Evolutionary conservation across 2,113 vertebrate species (phyloP), one percentile per base, ranked within the genome.

Genomic region (Nannobrachium achirus): DNA sequence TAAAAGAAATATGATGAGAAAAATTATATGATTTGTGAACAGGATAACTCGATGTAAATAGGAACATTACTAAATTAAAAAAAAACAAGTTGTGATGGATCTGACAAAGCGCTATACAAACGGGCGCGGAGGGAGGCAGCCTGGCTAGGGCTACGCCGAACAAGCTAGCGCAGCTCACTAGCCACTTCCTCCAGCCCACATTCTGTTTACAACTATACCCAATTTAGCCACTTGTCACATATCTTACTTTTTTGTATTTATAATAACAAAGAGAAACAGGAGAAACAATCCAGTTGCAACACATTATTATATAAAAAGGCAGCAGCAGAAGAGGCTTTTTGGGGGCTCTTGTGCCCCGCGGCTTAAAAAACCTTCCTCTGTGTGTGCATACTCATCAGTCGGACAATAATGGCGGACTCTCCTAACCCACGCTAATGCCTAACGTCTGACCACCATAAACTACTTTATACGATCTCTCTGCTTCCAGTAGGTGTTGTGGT

Each of bases 401-500:
- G 16, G 44, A 10, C 25, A 39, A 2, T n/a, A n/a, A 33, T 38
- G 55, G 53, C 7, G 53, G 7, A 44, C 56, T 71, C 9, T 7
- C 25, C 25, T 16, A 67, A 64, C 78, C 69, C 62, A 69, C 57
- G 61, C 51, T 20, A 33, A 48, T 72, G 77, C 73, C 75, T 73
- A 82, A 80, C 79, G 81, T 95, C 94, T 95, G 94, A 94, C 93
- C 93, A 3, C 94, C 92, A 92, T 63, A 74, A 33, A 70, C 56
- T 56, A 80, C 81, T 86, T 96, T 96, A 93, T 96, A 94, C 95
- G 92, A 84, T 86, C 93, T 86, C 93, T 95, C 95, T 94, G 96
- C 95, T 97, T 96, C 94, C 92, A 95, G 72, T 92, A 94, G 95
- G 94, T 97, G 95, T 97, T 96, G 95, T 97, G 95, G 79, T 85